phyloP scores from a whole-genome alignment of 2,113 vertebrate species.

The Labeo rohita region DNA sequence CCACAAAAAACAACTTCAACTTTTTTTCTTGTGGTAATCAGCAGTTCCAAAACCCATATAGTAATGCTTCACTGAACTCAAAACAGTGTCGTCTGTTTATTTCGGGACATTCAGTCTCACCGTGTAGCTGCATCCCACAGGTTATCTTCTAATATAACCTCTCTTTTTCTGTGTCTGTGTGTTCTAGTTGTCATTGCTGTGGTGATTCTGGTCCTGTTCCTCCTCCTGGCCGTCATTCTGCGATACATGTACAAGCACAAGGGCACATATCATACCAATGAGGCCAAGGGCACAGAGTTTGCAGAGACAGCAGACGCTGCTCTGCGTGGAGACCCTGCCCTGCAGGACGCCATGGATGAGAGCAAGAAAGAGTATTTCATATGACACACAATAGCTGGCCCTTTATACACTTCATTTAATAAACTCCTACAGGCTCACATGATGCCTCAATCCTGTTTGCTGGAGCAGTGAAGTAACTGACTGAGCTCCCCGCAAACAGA shows the following conservation, averaged over 20 bases:
- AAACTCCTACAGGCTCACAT: neutral
- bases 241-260: slow-evolving; percentile 84
- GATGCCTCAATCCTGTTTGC: slow-evolving; percentile 17
- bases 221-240: slow-evolving; percentile 76
- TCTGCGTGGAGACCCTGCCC: slow-evolving; percentile 78
- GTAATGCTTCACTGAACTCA: neutral
- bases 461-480: neutral
- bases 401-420: neutral
- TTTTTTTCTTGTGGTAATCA: neutral
- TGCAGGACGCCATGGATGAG: slow-evolving; percentile 81
- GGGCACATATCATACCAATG: slow-evolving; percentile 87
- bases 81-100: neutral
- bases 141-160: neutral
- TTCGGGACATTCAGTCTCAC: neutral
- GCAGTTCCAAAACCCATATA: neutral
- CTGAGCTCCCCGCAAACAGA: neutral
- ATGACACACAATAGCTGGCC: slow-evolving; percentile 65
- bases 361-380: slow-evolving; percentile 91
- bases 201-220: slow-evolving; percentile 77
- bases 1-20: neutral
- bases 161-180: neutral
- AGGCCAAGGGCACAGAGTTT: slow-evolving; percentile 87
- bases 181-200: slow-evolving; percentile 78
- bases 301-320: slow-evolving; percentile 80
- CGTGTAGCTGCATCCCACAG: neutral